Conservation (phyloP, 2,888 invertebrate genomes). For the Thyatira batis region DNA sequence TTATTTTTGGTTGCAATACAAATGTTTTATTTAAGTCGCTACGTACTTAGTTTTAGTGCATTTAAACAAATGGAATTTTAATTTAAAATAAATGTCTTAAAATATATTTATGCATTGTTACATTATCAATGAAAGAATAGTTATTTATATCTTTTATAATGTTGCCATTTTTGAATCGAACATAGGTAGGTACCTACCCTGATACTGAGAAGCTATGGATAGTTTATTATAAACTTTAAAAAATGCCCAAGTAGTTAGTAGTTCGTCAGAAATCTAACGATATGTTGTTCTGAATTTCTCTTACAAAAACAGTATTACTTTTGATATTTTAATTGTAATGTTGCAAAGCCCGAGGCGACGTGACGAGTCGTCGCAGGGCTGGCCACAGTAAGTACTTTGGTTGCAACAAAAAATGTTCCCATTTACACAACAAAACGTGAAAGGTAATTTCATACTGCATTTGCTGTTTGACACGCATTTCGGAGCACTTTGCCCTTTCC, state of each 20-base stretch:
- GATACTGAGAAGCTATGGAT: too few species aligned
- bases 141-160: too few species aligned
- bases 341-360: constrained; percentile 62
- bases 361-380: constrained; percentile 52
- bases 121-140: too few species aligned
- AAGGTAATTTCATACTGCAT: constrained; percentile 79
- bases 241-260: too few species aligned
- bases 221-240: too few species aligned
- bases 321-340: constrained; percentile 51
- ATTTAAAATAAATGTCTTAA: neutral
- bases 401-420: constrained; percentile 70
- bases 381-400: constrained; percentile 28
- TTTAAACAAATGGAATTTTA: neutral
- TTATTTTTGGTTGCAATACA: neutral
- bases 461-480: constrained; percentile 72
- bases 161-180: too few species aligned
- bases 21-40: neutral
- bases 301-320: constrained; percentile 25
- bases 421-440: constrained; percentile 77
- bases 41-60: neutral
- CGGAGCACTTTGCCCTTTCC: constrained; percentile 72
- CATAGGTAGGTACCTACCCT: too few species aligned
- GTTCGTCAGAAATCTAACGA: neutral
- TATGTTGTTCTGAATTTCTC: constrained; percentile 8
- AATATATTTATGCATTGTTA: neutral